Base-by-base conservation (phyloP, 1,140 invertebrate genomes). In the Brachionus calyciflorus region DNA sequence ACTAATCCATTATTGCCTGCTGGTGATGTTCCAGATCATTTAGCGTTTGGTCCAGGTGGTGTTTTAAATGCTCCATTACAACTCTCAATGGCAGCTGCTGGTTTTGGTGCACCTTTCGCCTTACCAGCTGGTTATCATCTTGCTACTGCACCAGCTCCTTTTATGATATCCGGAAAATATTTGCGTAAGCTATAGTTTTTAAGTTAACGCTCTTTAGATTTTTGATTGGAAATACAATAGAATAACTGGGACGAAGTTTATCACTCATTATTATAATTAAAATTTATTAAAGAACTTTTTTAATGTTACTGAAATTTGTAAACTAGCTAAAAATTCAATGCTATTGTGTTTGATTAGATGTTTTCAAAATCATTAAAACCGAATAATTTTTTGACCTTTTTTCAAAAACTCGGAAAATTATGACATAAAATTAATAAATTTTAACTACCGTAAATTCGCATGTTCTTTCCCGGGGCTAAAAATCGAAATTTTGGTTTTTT, bases 1-100 rank as follows among this genome's bases (percentile, higher is more conserved):
- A 99, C 96, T 78, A 98, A 99, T 86, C 95, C 96, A 26, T 91
- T 90, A 81, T 88, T 99, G 81, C 95, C 96, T 0, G 93, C 93
- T 51, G 96, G 96, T 24, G 96, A 98, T 49, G 21, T 37, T 19
- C 69, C 69, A 5, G 69, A 73, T 28, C 69, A 73, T 55, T 73
- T 73, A 21, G 69, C 46, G 7, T 33, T 73, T 1, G 69, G 69
- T 3, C 28, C 69, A 14, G 69, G 48, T 28, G 69, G 69, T 12
- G 30, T 73, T 21, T 12, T 73, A 12, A 70, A 70, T 17, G 14
- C 46, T 12, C 46, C 17, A 2, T 17, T 73, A 21, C 69, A 73
- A 17, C 30, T 73, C 12, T 73, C 46, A 2, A 49, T 55, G 69
- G 46, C 53, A 57, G 30, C 53, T 24, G 53, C 46, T 55, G 69